These are phyloP conservation scores for Porites rus DNA, from an alignment of 92 coral and sea anemone genomes.

Conservation along the genomic window DNA sequence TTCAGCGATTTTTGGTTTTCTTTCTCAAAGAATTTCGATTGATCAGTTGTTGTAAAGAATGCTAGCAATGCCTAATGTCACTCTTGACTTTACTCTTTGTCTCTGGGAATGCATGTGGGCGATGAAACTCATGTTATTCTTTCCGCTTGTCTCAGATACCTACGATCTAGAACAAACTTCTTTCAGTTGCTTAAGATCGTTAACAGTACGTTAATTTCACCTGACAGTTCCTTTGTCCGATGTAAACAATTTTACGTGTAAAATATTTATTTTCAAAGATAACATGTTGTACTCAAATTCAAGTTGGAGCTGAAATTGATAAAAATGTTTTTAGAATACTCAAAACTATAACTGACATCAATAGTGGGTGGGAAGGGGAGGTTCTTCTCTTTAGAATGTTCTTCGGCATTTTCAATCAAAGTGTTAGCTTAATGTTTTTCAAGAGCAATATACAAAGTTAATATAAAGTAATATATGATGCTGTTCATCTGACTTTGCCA, in stretches of 20 bases:
- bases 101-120: slow-evolving; percentile 35
- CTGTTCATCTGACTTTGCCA: background rate
- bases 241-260: background rate
- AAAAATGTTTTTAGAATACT: too few relatives aligned
- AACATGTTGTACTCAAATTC: background rate
- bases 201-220: background rate
- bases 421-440: slow-evolving; percentile 6
- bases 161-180: background rate
- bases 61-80: slow-evolving; percentile 11
- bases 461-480: background rate
- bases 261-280: background rate
- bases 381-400: background rate
- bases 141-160: background rate
- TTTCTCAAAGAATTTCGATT: background rate
- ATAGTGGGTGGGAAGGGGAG: slow-evolving; percentile 1
- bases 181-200: background rate
- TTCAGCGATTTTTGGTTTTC: background rate
- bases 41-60: slow-evolving; percentile 16
- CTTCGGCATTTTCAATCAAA: background rate
- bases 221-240: background rate
- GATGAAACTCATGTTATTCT: slow-evolving; percentile 1
- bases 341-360: too few relatives aligned
- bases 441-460: background rate
- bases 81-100: background rate
- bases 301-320: slow-evolving; percentile 8